Evolutionary conservation across 1,140 invertebrate species (phyloP).

Genomic region (Ridgeia piscesae): DNA sequence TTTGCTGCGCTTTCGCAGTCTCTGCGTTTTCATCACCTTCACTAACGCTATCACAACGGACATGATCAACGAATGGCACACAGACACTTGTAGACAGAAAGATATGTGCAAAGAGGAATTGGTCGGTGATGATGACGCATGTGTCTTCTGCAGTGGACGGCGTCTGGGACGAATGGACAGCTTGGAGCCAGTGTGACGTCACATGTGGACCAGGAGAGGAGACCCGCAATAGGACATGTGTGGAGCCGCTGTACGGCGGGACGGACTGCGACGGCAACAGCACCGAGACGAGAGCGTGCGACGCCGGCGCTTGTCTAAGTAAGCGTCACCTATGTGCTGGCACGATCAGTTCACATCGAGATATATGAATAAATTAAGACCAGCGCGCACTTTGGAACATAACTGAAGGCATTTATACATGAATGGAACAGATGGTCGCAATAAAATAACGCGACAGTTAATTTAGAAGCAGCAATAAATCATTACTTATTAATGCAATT

Average conservation of each 20-base stretch:
- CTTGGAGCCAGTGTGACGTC: slow-evolving; percentile 85
- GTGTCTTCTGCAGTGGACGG: slow-evolving; percentile 40
- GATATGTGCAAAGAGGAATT: too few relatives aligned
- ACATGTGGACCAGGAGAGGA: slow-evolving; percentile 85
- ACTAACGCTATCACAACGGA: too few relatives aligned
- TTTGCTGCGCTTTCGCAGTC: too few relatives aligned
- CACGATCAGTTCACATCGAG: not conserved
- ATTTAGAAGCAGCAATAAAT: too few relatives aligned
- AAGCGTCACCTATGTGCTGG: not conserved
- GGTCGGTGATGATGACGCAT: too few relatives aligned
- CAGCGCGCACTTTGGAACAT: not conserved
- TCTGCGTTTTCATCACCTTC: too few relatives aligned
- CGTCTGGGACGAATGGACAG: slow-evolving; percentile 60
- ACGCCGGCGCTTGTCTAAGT: not conserved
- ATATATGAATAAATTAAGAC: not conserved
- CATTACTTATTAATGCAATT: too few relatives aligned
- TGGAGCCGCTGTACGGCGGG: slow-evolving; percentile 41
- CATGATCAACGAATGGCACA: too few relatives aligned
- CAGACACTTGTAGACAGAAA: too few relatives aligned
- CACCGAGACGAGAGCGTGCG: slow-evolving; percentile 11
- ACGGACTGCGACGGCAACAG: slow-evolving; percentile 34
- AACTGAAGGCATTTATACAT: not conserved
- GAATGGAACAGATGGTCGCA: not conserved
- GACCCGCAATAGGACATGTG: slow-evolving; percentile 62
- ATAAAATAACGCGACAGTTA: not conserved